Percentiles rank a stretch among this genome's conserved stretches.
These are phyloP conservation scores for Andricus grossulariae DNA, from an alignment of 1,140 invertebrate genomes.

Conservation along the genomic window DNA sequence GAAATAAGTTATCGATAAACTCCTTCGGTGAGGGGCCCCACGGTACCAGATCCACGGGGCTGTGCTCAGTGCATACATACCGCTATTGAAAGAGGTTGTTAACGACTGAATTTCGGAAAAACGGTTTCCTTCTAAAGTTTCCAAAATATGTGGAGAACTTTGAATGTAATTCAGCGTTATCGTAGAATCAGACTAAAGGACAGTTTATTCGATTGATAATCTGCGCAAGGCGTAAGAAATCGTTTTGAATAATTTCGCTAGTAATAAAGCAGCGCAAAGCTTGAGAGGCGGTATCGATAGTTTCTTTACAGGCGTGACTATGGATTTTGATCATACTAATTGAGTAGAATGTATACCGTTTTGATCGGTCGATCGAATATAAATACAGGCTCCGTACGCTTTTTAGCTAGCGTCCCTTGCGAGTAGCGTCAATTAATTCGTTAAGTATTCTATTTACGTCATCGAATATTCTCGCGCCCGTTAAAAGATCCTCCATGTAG, in stretches of 20 bases:
- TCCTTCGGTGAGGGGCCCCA: too few relatives aligned
- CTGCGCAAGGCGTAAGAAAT: too few relatives aligned
- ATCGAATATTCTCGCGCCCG: too few relatives aligned
- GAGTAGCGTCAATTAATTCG: too few relatives aligned
- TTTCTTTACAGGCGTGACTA: not conserved
- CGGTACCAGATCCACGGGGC: too few relatives aligned
- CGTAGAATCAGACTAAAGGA: constrained; percentile 62
- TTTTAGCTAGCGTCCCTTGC: constrained; percentile 35
- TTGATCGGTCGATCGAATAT: not conserved
- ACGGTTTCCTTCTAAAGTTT: constrained; percentile 69
- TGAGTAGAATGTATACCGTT: not conserved
- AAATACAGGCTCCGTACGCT: constrained; percentile 39
- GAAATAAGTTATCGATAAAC: too few relatives aligned
- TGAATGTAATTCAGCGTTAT: too few relatives aligned
- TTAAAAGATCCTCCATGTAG: too few relatives aligned
- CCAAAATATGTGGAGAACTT: constrained; percentile 52
- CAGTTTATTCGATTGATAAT: not conserved
- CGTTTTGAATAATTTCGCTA: too few relatives aligned
- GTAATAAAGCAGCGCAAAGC: not conserved
- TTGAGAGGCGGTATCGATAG: not conserved
- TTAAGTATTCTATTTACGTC: too few relatives aligned
- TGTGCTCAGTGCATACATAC: too few relatives aligned
- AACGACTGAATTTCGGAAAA: constrained; percentile 65
- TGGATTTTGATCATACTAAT: constrained; percentile 30
- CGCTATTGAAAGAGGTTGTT: constrained; percentile 54